Evolutionary conservation across 2,113 vertebrate genomes (phyloP).

Genomic region (Coregonus clupeaformis): DNA sequence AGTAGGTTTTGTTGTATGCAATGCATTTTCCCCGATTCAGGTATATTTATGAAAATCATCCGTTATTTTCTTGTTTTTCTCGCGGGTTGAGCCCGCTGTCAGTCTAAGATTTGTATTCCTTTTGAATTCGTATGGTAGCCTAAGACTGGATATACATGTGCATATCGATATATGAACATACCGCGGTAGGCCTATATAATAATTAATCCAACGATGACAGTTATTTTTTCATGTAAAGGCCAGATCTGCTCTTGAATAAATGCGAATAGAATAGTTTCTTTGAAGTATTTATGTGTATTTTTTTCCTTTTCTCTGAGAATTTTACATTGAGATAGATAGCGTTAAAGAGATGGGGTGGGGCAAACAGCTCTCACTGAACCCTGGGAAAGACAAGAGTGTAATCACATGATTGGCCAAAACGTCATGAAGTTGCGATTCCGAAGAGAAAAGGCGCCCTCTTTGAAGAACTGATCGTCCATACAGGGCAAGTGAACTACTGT

Average conservation of each 20-base stretch:
- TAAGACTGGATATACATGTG: conserved; percentile 64
- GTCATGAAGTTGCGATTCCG: conserved; percentile 74
- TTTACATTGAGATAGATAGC: conserved; percentile 76
- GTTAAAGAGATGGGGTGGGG: conserved; percentile 83
- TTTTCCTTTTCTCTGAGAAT: conserved; percentile 69
- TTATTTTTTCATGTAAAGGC: conserved; percentile 45
- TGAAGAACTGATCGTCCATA: conserved; percentile 57
- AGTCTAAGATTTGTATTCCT: conserved; percentile 67
- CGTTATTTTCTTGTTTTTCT: conserved; percentile 54
- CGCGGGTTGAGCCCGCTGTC: conserved; percentile 69
- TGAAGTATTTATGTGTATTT: conserved; percentile 54
- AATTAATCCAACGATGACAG: conserved; percentile 59
- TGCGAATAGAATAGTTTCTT: conserved; percentile 45
- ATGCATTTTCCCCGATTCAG: conserved; percentile 50
- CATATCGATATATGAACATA: conserved; percentile 60
- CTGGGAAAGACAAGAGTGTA: conserved; percentile 76
- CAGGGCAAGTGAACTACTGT: too few species aligned
- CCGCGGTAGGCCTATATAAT: conserved; percentile 53
- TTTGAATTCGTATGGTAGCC: conserved; percentile 63
- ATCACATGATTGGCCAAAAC: conserved; percentile 83
- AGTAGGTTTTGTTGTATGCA: conserved; percentile 53
- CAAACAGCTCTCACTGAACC: conserved; percentile 83
- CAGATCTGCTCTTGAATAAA: conserved; percentile 45
- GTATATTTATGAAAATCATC: conserved; percentile 52
- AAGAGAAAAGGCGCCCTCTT: conserved; percentile 80